These are phyloP conservation scores for Nemurella pictetii DNA, from an alignment of 2,888 invertebrate species.

Conservation along the genomic window DNA sequence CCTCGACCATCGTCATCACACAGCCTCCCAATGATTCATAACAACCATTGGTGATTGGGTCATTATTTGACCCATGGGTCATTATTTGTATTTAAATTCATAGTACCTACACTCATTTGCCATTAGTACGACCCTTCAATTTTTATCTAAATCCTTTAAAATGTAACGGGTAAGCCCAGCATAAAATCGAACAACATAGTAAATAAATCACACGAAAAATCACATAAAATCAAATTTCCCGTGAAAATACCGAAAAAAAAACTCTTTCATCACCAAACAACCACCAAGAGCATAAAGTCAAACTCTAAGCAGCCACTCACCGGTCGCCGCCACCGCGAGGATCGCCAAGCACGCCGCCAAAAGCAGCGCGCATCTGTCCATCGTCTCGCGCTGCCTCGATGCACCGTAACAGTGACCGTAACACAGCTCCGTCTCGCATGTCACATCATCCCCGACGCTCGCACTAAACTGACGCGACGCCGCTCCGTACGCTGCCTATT, in stretches of 20 bases:
- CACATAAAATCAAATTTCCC: no score
- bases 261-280: not conserved
- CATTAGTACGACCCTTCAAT: no score
- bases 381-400: not conserved
- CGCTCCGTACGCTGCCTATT: not conserved
- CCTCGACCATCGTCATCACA: not conserved
- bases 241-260: no score
- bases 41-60: no score
- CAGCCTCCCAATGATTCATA: not conserved
- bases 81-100: no score
- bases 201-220: no score
- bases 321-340: not conserved
- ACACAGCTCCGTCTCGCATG: not conserved
- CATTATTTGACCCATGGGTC: no score
- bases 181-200: no score
- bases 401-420: not conserved
- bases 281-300: not conserved
- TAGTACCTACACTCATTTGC: no score
- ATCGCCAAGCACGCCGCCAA: not conserved
- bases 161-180: no score
- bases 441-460: constrained; percentile 1
- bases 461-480: not conserved
- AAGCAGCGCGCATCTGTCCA: not conserved
- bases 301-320: not conserved
- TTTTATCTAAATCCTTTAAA: no score